Evolutionary conservation across 2,888 invertebrate genomes (phyloP).

Genomic region (Synanthedon andrenaeformis): DNA sequence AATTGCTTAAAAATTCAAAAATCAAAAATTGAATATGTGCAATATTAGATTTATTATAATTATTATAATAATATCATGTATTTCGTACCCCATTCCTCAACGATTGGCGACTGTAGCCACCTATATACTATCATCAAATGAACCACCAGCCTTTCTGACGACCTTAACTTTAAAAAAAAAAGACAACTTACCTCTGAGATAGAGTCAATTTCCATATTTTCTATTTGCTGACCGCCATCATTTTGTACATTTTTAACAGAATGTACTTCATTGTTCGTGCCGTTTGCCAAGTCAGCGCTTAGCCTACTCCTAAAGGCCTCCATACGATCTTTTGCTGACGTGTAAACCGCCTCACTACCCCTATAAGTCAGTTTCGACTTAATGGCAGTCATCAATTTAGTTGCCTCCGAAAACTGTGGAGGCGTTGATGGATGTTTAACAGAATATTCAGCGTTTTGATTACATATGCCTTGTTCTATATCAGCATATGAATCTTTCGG

Average conservation of each 20-base stretch:
- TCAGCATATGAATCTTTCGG: slow-evolving; percentile 57
- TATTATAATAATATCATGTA: no score
- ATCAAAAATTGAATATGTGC: no score
- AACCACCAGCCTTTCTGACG: no score
- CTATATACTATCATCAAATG: no score
- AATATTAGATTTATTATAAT: no score
- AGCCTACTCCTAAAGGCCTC: slow-evolving; percentile 18
- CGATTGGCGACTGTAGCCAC: no score
- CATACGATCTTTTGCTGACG: slow-evolving; percentile 41
- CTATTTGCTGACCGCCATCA: no score
- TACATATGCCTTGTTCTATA: slow-evolving; percentile 55
- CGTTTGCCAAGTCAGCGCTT: not conserved
- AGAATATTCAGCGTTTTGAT: slow-evolving; percentile 51
- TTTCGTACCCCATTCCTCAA: no score
- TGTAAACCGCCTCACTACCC: slow-evolving; percentile 18
- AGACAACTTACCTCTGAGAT: slow-evolving; percentile 4
- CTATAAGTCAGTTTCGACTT: slow-evolving; percentile 52
- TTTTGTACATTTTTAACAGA: not conserved
- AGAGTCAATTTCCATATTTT: not conserved
- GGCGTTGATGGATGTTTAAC: slow-evolving; percentile 58
- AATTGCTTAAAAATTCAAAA: no score
- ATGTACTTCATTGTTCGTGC: not conserved
- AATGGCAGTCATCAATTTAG: slow-evolving; percentile 53
- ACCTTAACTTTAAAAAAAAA: no score
- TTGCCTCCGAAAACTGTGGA: slow-evolving; percentile 60